These are phyloP conservation scores for Machaerirhynchus nigripectus DNA, from an alignment of 2,113 vertebrate genomes.

Conservation along the genomic window DNA sequence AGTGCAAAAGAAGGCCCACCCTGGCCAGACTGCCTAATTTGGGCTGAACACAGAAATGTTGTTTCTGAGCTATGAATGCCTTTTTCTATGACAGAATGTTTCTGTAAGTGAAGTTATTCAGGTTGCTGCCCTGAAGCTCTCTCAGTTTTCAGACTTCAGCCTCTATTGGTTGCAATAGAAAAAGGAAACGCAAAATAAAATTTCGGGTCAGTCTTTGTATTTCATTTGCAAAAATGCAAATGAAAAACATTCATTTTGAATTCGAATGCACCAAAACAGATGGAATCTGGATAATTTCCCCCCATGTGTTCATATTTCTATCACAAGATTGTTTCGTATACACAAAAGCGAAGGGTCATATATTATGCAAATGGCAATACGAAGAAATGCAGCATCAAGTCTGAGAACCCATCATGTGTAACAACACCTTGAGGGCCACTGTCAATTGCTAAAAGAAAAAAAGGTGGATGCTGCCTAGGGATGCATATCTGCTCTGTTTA, in stretches of 20 bases:
- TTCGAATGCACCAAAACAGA: background rate
- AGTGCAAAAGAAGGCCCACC: background rate
- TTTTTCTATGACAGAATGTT: background rate
- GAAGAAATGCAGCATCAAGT: conserved; percentile 19
- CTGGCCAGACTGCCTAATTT: background rate
- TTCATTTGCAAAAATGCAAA: background rate
- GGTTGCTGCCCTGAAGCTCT: background rate
- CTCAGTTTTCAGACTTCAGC: background rate
- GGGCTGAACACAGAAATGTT: background rate
- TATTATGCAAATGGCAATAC: conserved; percentile 14
- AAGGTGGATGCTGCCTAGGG: conserved; percentile 29
- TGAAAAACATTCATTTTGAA: background rate
- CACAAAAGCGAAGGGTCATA: conserved; percentile 24
- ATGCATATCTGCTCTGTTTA: conserved; percentile 64
- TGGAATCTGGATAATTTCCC: background rate
- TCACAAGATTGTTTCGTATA: background rate
- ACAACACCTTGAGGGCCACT: conserved; percentile 18
- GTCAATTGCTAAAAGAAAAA: conserved; percentile 44
- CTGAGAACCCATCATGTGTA: background rate
- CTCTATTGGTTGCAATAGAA: background rate
- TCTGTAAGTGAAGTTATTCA: background rate
- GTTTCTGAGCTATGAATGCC: background rate
- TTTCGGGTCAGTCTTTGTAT: background rate
- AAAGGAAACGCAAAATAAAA: background rate
- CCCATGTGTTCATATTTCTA: background rate